Percentiles rank a stretch among this genome's conserved stretches.
Evolutionary conservation across 2,113 vertebrate species (phyloP).

Genomic region (Thermophis baileyi): DNA sequence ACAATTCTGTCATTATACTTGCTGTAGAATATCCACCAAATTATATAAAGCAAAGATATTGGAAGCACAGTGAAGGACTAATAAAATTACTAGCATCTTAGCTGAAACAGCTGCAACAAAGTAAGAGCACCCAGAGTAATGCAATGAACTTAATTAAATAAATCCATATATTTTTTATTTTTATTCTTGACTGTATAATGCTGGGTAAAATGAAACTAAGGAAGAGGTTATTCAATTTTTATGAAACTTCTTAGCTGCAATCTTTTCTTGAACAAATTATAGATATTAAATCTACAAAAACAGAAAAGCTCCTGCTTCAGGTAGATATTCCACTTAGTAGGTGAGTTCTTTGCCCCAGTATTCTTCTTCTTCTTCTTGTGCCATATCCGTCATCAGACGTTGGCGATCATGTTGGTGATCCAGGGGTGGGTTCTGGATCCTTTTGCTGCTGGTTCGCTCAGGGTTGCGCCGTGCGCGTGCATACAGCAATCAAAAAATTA

Average conservation of each 20-base stretch:
- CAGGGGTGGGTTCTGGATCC: no score
- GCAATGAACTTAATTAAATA: not conserved
- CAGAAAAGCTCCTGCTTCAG: not conserved
- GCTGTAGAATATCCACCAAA: not conserved
- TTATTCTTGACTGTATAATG: not conserved
- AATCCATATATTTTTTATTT: not conserved
- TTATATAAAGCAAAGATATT: not conserved
- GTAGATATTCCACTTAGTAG: not conserved
- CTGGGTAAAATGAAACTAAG: not conserved
- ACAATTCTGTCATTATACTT: not conserved
- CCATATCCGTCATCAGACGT: no score
- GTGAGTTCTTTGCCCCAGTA: not conserved
- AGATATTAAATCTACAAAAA: not conserved
- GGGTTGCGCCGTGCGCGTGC: no score
- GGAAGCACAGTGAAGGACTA: not conserved
- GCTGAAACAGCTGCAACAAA: not conserved
- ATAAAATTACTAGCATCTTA: not conserved
- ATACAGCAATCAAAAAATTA: no score
- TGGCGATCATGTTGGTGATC: no score
- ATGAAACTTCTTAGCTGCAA: not conserved
- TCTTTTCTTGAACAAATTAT: not conserved
- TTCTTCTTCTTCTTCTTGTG: no score
- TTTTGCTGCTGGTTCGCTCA: no score
- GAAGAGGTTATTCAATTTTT: not conserved
- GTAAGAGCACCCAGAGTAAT: not conserved